phyloP scores from a whole-genome alignment of 2,888 invertebrate genomes.

The Vanessa cardui region DNA sequence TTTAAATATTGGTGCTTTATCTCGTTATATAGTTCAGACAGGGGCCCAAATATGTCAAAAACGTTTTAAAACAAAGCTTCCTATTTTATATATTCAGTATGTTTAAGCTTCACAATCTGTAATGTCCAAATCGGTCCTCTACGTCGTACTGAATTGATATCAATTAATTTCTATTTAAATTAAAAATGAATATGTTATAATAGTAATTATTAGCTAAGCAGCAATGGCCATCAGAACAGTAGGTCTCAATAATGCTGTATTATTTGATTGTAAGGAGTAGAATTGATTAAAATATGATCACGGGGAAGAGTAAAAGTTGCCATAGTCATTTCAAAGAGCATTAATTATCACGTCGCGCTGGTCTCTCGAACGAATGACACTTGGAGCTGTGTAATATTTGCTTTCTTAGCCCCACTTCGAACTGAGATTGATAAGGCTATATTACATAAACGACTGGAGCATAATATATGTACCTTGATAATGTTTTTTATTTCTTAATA shows the following conservation, averaged over 20 bases:
- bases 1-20: conserved; percentile 37
- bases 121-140: background rate
- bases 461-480: conserved; percentile 70
- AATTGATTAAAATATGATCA: background rate
- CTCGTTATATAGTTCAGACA: conserved; percentile 16
- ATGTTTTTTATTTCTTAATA: conserved; percentile 75
- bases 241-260: background rate
- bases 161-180: background rate
- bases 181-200: background rate
- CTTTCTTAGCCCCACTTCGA: conserved; percentile 13
- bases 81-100: conserved; percentile 19
- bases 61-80: conserved; percentile 2
- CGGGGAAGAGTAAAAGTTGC: background rate
- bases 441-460: conserved; percentile 14
- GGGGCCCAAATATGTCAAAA: conserved; percentile 10
- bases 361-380: background rate
- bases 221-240: conserved; percentile 1
- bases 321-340: background rate
- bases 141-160: background rate
- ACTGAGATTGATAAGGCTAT: conserved; percentile 20
- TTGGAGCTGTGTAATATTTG: background rate
- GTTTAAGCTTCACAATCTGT: conserved; percentile 13
- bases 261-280: background rate
- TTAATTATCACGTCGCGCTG: background rate
- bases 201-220: background rate